These are phyloP conservation scores for Notodonta dromedarius DNA, from an alignment of 2,888 invertebrate genomes.

Conservation along the genomic window DNA sequence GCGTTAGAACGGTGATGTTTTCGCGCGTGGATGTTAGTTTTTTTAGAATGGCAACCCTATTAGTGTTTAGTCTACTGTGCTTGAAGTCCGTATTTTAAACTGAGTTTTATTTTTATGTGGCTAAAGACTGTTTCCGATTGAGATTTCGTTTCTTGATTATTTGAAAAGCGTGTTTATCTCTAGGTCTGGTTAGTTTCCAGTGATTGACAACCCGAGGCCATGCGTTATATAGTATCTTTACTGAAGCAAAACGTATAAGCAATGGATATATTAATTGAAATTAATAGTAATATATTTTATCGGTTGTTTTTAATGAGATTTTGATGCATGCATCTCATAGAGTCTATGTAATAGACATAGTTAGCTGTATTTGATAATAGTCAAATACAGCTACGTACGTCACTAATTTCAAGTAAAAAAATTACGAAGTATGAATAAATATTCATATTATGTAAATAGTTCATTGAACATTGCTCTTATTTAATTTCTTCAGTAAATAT, in stretches of 20 bases:
- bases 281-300: not conserved
- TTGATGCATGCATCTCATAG: too few relatives aligned
- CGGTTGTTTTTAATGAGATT: too few relatives aligned
- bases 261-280: not conserved
- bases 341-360: too few relatives aligned
- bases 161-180: conserved; percentile 11
- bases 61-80: conserved; percentile 16
- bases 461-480: not conserved
- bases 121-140: conserved; percentile 9
- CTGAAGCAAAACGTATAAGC: not conserved
- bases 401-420: too few relatives aligned
- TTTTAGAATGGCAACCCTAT: conserved; percentile 15
- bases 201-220: conserved; percentile 31
- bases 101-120: not conserved
- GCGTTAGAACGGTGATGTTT: conserved; percentile 4
- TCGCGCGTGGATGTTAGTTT: conserved; percentile 30
- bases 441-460: too few relatives aligned
- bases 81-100: conserved; percentile 4
- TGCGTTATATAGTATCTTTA: conserved; percentile 13
- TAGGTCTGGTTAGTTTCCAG: conserved; percentile 21
- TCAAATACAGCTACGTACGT: too few relatives aligned
- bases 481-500: not conserved
- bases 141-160: conserved; percentile 5
- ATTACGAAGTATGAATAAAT: too few relatives aligned
- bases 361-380: too few relatives aligned